Base-by-base conservation (phyloP, 2,797 vertebrate species). In the Myotis pilosus region DNA sequence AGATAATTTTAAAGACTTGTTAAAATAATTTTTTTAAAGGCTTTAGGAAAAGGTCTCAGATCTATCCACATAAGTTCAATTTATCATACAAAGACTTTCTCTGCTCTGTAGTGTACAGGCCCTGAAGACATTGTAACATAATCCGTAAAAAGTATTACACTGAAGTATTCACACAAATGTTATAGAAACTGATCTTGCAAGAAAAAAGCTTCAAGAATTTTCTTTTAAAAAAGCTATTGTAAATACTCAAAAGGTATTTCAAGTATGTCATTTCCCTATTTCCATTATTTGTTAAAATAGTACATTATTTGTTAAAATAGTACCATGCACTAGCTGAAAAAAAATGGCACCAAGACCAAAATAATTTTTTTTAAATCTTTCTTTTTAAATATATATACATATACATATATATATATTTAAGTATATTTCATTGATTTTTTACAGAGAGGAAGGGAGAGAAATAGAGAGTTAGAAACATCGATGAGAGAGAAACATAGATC, bases 181-280 rank as follows among this genome's bases (percentile, higher is more conserved):
- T 81, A 83, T 33, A 41, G 22, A n/a, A 94, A 84, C 20, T 91
- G 69, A 83, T 15, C n/a, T 71, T 64, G 64, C n/a, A 51, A 68
- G 30, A 66, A 92, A 94, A 71, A 66, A 88, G 62, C 66, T 79
- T 87, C 28, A 96, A 91, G 49, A 62, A 84, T 89, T 90, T 84
- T 28, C 74, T 76, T 86, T 87, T 87, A 16, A 92, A 91, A 47
- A 92, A 47, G 64, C 17, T 91, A 22, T 1, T 92, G 7, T 72
- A 74, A 94, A 85, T 41, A 57, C 53, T 75, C 51, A 68, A 93
- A 88, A 72, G 62, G 23, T 44, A 20, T 76, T 44, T 44, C 30
- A 84, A 96, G 49, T 87, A 51, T 44, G 55, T 47, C 33, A 87
- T 84, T 4, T 86, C 19, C 8, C 30, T 79, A 53, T 13, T 49